Conservation (phyloP, 2,888 invertebrate genomes). For the Amorpha juglandis region DNA sequence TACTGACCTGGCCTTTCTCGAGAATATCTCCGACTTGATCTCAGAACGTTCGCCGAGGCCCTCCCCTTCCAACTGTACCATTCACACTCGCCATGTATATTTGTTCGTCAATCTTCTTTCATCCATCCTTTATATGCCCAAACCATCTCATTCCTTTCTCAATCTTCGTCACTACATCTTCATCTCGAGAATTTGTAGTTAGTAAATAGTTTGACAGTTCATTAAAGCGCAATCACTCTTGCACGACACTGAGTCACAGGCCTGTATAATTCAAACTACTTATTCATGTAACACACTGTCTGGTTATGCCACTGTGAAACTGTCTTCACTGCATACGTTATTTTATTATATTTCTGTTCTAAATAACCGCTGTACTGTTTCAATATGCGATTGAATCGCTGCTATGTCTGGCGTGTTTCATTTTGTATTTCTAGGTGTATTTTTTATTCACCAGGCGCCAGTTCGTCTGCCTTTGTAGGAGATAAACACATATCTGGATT, state of each 20-base stretch:
- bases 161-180: too few species aligned
- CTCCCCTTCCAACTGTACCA: too few species aligned
- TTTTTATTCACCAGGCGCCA: background rate
- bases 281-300: constrained; percentile 4
- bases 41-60: too few species aligned
- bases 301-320: constrained; percentile 18
- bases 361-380: constrained; percentile 17
- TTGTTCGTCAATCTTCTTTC: too few species aligned
- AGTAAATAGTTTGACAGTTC: too few species aligned
- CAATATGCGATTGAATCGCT: constrained; percentile 10
- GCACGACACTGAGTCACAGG: background rate
- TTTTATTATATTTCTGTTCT: constrained; percentile 21
- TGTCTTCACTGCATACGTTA: constrained; percentile 20
- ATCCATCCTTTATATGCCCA: too few species aligned
- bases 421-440: background rate
- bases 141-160: too few species aligned
- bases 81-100: too few species aligned
- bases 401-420: background rate
- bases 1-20: too few species aligned
- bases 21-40: too few species aligned
- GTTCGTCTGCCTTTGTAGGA: background rate
- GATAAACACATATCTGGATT: background rate
- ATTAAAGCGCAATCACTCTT: background rate
- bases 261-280: background rate
- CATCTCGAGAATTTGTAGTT: too few species aligned